Base-by-base conservation (phyloP, 2,797 vertebrate species). In the Aldrovandia affinis region DNA sequence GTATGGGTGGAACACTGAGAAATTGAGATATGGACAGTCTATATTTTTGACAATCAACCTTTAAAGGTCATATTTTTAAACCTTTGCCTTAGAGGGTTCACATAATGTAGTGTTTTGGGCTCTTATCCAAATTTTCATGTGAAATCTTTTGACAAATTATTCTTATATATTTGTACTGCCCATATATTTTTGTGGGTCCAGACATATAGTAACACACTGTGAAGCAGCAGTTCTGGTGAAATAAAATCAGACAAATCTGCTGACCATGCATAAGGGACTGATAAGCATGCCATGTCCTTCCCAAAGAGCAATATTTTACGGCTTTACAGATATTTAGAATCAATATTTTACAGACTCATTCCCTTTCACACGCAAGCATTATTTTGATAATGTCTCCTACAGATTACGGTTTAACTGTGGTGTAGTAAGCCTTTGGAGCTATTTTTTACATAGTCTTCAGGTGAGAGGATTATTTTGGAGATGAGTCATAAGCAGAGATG, bases 311-410 rank as follows among this genome's bases (percentile, higher is more conserved):
- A 28, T 78, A 61, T 78, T 83, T 78, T 44, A 36, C 50, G 61
- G 54, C 14, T 47, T 59, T 78, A 78, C 30, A 83, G 12, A 78
- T 52, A n/a, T n/a, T n/a, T n/a, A n/a, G n/a, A n/a, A n/a, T n/a
- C n/a, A n/a, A n/a, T n/a, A n/a, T n/a, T 47, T 59, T 78, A 78
- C 30, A 83, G 15, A 78, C 50, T 15, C 28, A 65, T 83, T 65
- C 36, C 14, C 44, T 47, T 25, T 50, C 47, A 78, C 70, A 65
- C 28, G 54, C 18, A 33, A 73, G 54, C 55, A 83, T 63, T 30
- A 78, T 52, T 83, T 61, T 44, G 30, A 15, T 12, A 70, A 7
- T 39, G 68, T 33, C n/a, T 70, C 33, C 18, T 20, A 36, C 33
- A 20, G 68, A 6, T 20, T 70, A 65, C 30, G 22, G 68, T 20